Evolutionary conservation across 1,140 invertebrate genomes (phyloP).

Genomic region (Penaeus indicus): DNA sequence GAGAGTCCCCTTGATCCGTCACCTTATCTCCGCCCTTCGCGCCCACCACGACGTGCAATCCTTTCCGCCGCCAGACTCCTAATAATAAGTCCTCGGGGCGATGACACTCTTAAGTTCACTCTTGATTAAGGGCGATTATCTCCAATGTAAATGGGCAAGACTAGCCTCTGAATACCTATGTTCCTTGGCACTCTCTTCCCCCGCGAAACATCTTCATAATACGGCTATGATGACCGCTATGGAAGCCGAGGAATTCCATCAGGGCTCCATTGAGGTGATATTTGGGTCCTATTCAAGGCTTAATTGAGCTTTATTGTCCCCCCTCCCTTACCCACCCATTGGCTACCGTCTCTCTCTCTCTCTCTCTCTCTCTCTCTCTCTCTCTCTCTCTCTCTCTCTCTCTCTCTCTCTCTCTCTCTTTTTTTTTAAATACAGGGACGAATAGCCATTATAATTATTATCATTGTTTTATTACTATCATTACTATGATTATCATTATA

Average conservation of each 20-base stretch:
- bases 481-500: too few species aligned
- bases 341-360: conserved; percentile 15
- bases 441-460: too few species aligned
- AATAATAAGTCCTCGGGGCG: conserved; percentile 12
- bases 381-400: conserved; percentile 42
- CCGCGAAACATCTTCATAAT: conserved; percentile 57
- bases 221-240: conserved; percentile 59
- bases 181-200: conserved; percentile 27
- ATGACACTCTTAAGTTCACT: neutral
- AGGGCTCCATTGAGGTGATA: conserved; percentile 62
- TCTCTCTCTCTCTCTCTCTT: conserved; percentile 26
- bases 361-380: conserved; percentile 31
- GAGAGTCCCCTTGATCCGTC: conserved; percentile 21
- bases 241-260: conserved; percentile 64
- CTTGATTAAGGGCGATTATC: conserved; percentile 46
- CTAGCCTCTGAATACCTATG: conserved; percentile 36
- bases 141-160: conserved; percentile 1
- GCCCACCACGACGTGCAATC: neutral
- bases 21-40: conserved; percentile 3
- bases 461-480: too few species aligned
- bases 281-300: conserved; percentile 64
- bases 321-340: neutral
- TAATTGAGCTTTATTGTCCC: conserved; percentile 63
- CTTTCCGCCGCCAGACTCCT: neutral
- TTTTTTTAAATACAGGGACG: too few species aligned